Base-by-base conservation (phyloP, 1,140 invertebrate genomes). In the Drosophila pallidifrons region DNA sequence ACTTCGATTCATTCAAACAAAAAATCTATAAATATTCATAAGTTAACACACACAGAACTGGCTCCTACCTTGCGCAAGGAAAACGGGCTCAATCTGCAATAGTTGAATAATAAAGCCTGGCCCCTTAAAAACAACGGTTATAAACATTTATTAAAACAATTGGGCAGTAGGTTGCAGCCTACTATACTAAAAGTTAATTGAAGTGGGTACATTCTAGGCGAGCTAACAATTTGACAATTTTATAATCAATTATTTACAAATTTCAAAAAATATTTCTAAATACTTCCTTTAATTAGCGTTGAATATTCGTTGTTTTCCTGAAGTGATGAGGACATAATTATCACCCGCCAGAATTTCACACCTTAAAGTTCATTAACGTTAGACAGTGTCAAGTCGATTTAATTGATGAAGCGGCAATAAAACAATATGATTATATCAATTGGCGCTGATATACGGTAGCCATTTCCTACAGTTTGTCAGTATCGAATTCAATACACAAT, bases 21-120 rank as follows among this genome's bases (percentile, higher is more conserved):
- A 74, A 60, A 61, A 80, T 82, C 81, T 80, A 83, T 85, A 83
- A 83, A 83, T 85, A 83, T 83, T 82, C 81, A 83, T 83, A 81
- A 77, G 82, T 58, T 69, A 65, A 59, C 76, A 45, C 75, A 45
- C 75, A 55, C 64, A 77, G 35, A 13, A 1, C 54, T 64, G 52
- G 75, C 81, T 82, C 73, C 81, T 80, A 81, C n/a, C 80, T 79
- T 79, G 81, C 77, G 77, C 76, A 85, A 85, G 81, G 49, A 60
- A 60, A 61, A 35, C 57, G 41, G 8, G 55, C 54, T 46, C 16
- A 16, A 49, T 51, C 43, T 55, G 3, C 35, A 38, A 8, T 38
- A 63, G 20, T 28, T 43, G 11, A 13, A 10, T 30, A 52, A 46
- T 28, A 41, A 41, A 25, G 45, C 41, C 35, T 30, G 5, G 57